A percentile compares a stretch with the other conserved stretches of the same genome.
Conservation (phyloP, 2,113 vertebrate genomes). For the Nematolebias whitei region DNA sequence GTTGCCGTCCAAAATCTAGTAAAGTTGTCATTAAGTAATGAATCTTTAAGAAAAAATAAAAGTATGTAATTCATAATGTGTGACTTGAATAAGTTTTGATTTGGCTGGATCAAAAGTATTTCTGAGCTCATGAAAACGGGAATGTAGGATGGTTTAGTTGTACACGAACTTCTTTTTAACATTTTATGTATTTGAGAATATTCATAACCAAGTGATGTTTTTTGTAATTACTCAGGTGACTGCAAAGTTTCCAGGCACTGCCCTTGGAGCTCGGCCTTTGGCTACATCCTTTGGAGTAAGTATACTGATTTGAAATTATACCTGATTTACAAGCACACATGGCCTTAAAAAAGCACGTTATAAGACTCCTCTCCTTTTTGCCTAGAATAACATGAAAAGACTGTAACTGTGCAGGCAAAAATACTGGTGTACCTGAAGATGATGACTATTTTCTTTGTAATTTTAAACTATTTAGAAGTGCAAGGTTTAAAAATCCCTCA, state of each 20-base stretch:
- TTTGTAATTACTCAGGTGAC: constrained; percentile 82
- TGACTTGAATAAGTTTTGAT: too few species aligned
- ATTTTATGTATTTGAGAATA: not conserved
- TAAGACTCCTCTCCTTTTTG: too few species aligned
- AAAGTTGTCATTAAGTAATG: too few species aligned
- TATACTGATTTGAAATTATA: not conserved
- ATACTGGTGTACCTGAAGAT: not conserved
- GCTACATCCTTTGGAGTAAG: constrained; percentile 89
- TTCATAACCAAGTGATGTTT: not conserved
- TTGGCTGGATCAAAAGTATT: too few species aligned
- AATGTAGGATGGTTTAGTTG: too few species aligned
- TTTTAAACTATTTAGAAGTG: not conserved
- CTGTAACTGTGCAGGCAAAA: not conserved
- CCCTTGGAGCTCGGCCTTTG: constrained; percentile 83
- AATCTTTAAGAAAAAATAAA: too few species aligned
- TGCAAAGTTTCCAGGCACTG: constrained; percentile 88
- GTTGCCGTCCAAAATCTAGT: too few species aligned
- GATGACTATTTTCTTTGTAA: not conserved
- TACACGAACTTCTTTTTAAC: too few species aligned
- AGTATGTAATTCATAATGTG: too few species aligned
- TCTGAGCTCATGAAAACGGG: too few species aligned
- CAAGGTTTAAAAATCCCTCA: not conserved
- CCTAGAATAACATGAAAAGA: not conserved
- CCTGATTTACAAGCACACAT: not conserved
- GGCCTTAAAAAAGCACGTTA: too few species aligned